phyloP scores from a whole-genome alignment of 1,140 invertebrate species.

The Thalassaphorura encarpata region DNA sequence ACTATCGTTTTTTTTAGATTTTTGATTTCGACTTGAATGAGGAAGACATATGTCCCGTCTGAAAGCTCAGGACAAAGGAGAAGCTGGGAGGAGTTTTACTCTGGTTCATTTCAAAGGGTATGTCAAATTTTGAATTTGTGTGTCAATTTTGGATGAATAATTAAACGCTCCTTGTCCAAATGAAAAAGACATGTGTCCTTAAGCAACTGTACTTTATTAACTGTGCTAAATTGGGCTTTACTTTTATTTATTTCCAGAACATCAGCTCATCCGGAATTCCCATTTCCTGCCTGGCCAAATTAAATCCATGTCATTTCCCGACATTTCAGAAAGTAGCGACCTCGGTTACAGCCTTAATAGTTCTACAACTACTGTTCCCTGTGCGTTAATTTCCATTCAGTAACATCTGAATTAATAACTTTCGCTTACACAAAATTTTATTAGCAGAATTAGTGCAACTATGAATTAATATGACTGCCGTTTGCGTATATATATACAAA shows the following conservation, averaged over 20 bases:
- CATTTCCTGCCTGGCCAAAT: no score
- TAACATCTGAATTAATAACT: no score
- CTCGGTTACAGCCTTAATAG: no score
- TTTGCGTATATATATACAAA: no score
- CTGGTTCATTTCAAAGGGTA: neutral
- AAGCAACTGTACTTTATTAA: neutral
- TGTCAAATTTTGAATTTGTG: neutral
- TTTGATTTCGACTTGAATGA: constrained; percentile 48
- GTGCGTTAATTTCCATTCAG: no score
- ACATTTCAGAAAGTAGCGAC: no score
- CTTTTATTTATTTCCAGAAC: neutral
- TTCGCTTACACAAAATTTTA: no score
- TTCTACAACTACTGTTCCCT: no score
- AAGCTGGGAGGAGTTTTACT: constrained; percentile 48
- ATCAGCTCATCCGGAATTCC: neutral
- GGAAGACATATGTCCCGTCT: constrained; percentile 44
- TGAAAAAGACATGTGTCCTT: neutral
- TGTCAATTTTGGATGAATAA: neutral
- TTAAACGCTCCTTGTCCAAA: neutral
- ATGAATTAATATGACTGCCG: no score
- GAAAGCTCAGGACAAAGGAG: constrained; percentile 49
- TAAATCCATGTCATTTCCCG: no score
- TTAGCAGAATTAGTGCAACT: no score
- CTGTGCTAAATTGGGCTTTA: neutral
- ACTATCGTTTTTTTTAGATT: constrained; percentile 36